A percentile compares a stretch with the other conserved stretches of the same genome.
Evolutionary conservation across 2,888 invertebrate genomes (phyloP).

Genomic region (Drosophila fungiperda): DNA sequence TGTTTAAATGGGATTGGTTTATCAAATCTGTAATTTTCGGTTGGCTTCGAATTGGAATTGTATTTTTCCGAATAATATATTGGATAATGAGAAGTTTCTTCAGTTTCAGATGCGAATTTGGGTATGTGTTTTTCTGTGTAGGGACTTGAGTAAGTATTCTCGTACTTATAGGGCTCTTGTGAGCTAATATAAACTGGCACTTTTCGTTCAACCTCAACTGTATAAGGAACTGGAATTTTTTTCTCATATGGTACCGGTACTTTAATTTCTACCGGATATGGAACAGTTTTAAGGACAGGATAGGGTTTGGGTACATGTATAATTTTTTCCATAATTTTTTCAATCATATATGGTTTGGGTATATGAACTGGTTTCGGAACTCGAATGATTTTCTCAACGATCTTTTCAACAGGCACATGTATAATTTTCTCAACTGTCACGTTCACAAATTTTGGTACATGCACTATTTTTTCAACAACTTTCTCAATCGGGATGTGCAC

Average conservation of each 20-base stretch:
- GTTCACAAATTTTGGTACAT: conserved; percentile 86
- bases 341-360: conserved; percentile 86
- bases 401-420: conserved; percentile 83
- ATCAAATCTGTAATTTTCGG: conserved; percentile 29
- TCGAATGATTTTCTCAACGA: conserved; percentile 86
- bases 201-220: conserved; percentile 85
- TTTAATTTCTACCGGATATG: conserved; percentile 70
- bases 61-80: conserved; percentile 32
- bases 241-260: conserved; percentile 84
- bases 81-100: conserved; percentile 51
- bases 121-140: conserved; percentile 47
- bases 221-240: conserved; percentile 67
- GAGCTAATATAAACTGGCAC: conserved; percentile 83
- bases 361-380: conserved; percentile 86
- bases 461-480: conserved; percentile 84
- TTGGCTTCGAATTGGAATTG: conserved; percentile 31
- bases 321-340: conserved; percentile 85
- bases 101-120: conserved; percentile 35
- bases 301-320: conserved; percentile 86
- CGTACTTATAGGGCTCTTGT: conserved; percentile 84
- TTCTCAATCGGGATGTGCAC: conserved; percentile 85
- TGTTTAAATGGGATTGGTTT: conserved; percentile 20
- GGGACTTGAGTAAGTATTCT: conserved; percentile 49
- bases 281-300: conserved; percentile 68
- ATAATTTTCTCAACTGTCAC: conserved; percentile 86